Evolutionary conservation across 1,140 invertebrate species (phyloP).

Genomic region (Sitophilus oryzae): DNA sequence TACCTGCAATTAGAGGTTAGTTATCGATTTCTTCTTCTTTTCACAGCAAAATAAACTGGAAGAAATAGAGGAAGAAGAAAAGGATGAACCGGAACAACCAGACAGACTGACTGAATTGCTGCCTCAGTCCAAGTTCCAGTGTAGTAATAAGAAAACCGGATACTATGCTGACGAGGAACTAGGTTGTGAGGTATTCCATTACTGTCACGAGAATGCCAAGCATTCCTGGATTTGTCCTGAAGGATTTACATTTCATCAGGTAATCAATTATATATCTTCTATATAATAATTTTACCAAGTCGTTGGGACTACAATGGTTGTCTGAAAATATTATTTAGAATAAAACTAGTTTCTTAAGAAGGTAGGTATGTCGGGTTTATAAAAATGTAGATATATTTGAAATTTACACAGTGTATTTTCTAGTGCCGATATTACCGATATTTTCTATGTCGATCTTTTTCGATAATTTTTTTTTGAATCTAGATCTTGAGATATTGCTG

Average conservation of each 20-base stretch:
- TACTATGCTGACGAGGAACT: constrained; percentile 89
- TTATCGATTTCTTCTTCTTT: neutral
- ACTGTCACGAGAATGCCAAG: constrained; percentile 83
- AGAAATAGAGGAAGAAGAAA: constrained; percentile 48
- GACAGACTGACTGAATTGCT: constrained; percentile 73
- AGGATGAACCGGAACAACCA: constrained; percentile 77
- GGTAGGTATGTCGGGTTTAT: no score
- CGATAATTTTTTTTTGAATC: no score
- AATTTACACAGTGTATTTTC: no score
- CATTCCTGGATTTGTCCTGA: constrained; percentile 92
- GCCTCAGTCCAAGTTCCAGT: constrained; percentile 78
- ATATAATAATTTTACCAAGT: no score
- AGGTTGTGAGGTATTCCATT: constrained; percentile 89
- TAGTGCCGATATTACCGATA: no score
- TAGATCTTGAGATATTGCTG: no score
- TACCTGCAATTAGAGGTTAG: neutral
- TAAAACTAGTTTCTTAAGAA: no score
- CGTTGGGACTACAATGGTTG: neutral
- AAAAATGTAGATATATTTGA: no score
- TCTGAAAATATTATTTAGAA: constrained; percentile 2
- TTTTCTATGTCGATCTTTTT: no score
- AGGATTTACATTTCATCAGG: constrained; percentile 87
- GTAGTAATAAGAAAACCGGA: constrained; percentile 72
- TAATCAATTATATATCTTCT: no score
- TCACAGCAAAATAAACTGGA: constrained; percentile 16